A percentile compares a stretch with the other conserved stretches of the same genome.
phyloP scores from a whole-genome alignment of 1,140 invertebrate genomes.

The Manduca sexta region DNA sequence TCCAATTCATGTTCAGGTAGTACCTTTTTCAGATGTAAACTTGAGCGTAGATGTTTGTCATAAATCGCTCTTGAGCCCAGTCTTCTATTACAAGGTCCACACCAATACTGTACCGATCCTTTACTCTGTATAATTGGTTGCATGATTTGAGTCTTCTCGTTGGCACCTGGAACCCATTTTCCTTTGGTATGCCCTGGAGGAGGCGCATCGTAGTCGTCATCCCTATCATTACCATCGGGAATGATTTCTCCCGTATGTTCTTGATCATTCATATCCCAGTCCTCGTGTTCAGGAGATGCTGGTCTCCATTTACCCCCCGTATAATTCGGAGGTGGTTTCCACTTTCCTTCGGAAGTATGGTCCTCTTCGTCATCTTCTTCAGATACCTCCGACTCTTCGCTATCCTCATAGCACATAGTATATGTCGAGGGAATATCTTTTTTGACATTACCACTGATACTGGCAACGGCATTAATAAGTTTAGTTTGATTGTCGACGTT shows the following conservation, averaged over 20 bases:
- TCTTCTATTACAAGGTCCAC: conserved; percentile 83
- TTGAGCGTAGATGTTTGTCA: conserved; percentile 82
- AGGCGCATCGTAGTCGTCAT: conserved; percentile 72
- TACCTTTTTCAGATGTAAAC: conserved; percentile 81
- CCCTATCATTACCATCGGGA: conserved; percentile 47
- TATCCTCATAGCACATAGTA: conserved; percentile 69
- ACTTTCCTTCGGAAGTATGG: conserved; percentile 75
- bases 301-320: conserved; percentile 84
- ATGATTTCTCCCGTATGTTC: conserved; percentile 55
- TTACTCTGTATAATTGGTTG: conserved; percentile 63
- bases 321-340: conserved; percentile 80
- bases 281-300: conserved; percentile 56
- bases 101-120: conserved; percentile 81
- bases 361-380: conserved; percentile 78
- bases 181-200: conserved; percentile 82
- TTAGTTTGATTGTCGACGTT: conserved; percentile 75
- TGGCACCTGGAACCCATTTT: conserved; percentile 83
- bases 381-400: conserved; percentile 71
- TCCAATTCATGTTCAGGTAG: conserved; percentile 79
- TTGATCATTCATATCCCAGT: conserved; percentile 60
- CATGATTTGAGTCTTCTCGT: conserved; percentile 73
- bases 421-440: conserved; percentile 66
- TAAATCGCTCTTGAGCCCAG: conserved; percentile 82
- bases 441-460: conserved; percentile 71
- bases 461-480: conserved; percentile 76